Conservation (phyloP, 2,797 vertebrate species). For the Halcyon smyrnensis region DNA sequence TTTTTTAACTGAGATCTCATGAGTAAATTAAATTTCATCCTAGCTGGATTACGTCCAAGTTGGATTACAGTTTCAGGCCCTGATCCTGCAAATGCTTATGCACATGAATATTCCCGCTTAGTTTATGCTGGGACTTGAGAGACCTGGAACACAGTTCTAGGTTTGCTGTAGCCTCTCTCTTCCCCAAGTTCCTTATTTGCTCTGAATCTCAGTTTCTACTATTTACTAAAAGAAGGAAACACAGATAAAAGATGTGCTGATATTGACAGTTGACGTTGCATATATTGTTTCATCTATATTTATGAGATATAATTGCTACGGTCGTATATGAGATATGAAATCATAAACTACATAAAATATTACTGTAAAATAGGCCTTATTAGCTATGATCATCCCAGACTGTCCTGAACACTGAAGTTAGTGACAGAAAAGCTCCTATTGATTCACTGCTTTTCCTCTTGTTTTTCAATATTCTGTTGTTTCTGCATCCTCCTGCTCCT, state of each 20-base stretch:
- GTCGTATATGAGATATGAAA: neutral
- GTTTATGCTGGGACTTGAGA: neutral
- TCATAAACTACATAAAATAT: neutral
- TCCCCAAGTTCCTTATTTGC: neutral
- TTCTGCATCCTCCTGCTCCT: neutral
- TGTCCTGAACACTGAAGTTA: neutral
- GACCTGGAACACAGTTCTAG: constrained; percentile 61
- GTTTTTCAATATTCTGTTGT: neutral
- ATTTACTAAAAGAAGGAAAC: neutral
- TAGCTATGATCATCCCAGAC: neutral
- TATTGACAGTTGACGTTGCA: neutral
- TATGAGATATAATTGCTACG: neutral
- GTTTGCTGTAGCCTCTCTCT: neutral
- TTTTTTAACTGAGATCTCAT: constrained; percentile 64
- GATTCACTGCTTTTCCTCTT: neutral
- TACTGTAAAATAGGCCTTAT: neutral
- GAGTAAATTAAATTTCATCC: constrained; percentile 70
- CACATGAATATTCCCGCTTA: neutral
- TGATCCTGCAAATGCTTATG: neutral
- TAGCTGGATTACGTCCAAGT: constrained; percentile 53
- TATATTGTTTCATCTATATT: neutral
- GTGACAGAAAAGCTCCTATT: neutral
- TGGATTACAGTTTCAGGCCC: constrained; percentile 14
- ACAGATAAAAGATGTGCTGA: neutral
- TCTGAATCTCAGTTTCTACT: neutral